A percentile compares a stretch with the other conserved stretches of the same genome.
phyloP scores from a whole-genome alignment of 2,113 vertebrate genomes.

The Notechis scutatus region DNA sequence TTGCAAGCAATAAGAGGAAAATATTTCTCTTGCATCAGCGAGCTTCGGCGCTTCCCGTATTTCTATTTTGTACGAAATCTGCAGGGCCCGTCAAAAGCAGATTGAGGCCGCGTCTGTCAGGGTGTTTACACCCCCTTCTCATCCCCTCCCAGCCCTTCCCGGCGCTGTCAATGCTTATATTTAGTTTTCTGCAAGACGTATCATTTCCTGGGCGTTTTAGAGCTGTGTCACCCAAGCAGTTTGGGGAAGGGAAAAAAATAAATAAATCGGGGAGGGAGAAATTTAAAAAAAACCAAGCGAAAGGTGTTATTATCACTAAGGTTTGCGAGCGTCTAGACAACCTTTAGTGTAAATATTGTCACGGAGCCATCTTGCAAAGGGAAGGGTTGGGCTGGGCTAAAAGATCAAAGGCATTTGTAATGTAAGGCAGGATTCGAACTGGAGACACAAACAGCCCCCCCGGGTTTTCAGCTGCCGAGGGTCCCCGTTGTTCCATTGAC shows the following conservation, averaged over 20 bases:
- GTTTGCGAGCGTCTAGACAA: not conserved
- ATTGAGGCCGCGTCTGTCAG: not conserved
- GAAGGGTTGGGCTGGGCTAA: not conserved
- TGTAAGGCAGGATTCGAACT: not conserved
- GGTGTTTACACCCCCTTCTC: not conserved
- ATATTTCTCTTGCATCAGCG: not conserved
- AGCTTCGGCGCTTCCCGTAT: rapidly evolving
- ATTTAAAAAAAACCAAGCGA: not conserved
- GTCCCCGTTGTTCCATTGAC: not conserved
- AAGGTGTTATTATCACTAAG: not conserved
- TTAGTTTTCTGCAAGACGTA: not conserved
- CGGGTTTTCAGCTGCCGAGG: not conserved
- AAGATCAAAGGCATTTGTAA: not conserved
- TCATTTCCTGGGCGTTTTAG: not conserved
- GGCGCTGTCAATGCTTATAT: too few relatives aligned
- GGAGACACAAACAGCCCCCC: too few relatives aligned
- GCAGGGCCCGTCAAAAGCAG: not conserved
- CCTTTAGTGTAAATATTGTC: not conserved
- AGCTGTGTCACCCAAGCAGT: not conserved
- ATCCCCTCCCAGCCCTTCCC: not conserved
- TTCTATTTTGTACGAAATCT: not conserved
- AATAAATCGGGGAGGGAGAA: not conserved
- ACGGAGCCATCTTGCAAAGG: not conserved
- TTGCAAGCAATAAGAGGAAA: not conserved
- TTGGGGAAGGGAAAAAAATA: not conserved